Evolutionary conservation across 2,113 vertebrate genomes (phyloP).

Genomic region (Scomber colias): DNA sequence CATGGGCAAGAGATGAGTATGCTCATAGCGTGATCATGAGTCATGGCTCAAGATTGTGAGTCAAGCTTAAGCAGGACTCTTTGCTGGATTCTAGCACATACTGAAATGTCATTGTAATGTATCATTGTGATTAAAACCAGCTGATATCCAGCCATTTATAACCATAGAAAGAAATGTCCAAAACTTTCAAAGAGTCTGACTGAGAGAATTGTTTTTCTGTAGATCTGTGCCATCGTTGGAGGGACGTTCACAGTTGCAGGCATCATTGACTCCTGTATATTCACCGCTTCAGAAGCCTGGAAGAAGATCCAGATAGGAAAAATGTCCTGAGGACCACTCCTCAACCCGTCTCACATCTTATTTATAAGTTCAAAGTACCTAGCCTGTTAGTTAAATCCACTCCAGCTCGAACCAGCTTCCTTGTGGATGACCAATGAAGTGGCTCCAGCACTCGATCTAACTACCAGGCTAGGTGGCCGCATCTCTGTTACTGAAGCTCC

Average conservation of each 20-base stretch:
- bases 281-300: slow-evolving; percentile 98
- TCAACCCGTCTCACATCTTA: slow-evolving; percentile 38
- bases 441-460: slow-evolving; percentile 55
- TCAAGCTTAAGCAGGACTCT: slow-evolving; percentile 38
- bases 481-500: slow-evolving; percentile 59
- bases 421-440: slow-evolving; percentile 43
- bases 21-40: slow-evolving; percentile 51
- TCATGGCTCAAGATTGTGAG: slow-evolving; percentile 65
- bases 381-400: slow-evolving; percentile 74
- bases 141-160: slow-evolving; percentile 12
- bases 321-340: slow-evolving; percentile 86
- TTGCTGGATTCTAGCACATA: slow-evolving; percentile 22
- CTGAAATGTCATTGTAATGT: slow-evolving; percentile 8
- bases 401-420: slow-evolving; percentile 25
- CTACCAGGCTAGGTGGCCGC: slow-evolving; percentile 61
- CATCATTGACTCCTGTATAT: slow-evolving; percentile 98
- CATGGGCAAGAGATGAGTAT: slow-evolving; percentile 61
- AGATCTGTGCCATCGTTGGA: slow-evolving; percentile 99
- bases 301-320: slow-evolving; percentile 99
- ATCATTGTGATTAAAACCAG: slow-evolving; percentile 16
- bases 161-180: neutral
- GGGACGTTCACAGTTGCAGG: slow-evolving; percentile 98
- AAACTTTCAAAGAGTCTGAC: slow-evolving; percentile 12
- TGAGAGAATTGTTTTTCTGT: slow-evolving; percentile 24
- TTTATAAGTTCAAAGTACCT: slow-evolving; percentile 67